Base-by-base conservation (phyloP, 1,140 invertebrate genomes). In the Fopius arisanus region DNA sequence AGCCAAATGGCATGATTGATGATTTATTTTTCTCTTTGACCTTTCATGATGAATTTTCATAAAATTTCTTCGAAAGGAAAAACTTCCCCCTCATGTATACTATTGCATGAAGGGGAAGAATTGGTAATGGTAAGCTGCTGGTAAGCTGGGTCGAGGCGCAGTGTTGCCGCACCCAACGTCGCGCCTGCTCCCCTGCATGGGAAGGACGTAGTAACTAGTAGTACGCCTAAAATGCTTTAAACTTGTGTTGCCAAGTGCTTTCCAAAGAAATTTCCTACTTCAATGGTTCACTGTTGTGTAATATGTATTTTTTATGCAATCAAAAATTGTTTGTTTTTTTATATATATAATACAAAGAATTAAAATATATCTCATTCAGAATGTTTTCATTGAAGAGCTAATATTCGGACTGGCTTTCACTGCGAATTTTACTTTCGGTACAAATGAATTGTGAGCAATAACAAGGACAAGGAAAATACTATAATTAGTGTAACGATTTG, bases 131-230 rank as follows among this genome's bases (percentile, higher is more conserved):
- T n/a, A n/a, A n/a, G n/a, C n/a, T n/a, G n/a, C n/a, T n/a, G n/a
- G n/a, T n/a, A n/a, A 79, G 77, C 69, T 79, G 81, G 81, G 82
- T 82, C 80, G 83, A 79, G 82, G 79, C 82, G 82, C 82, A 84
- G 81, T 51, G 74, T 68, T 84, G 84, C 84, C 84, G 84, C 84
- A 84, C 84, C 84, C 84, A 81, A 77, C 75, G 79, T 71, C 83
- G 83, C 84, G 83, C 83, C 76, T 83, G 83, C 82, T 83, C 79
- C 75, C 67, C 75, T 51, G 70, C 67, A 73, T 74, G 74, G 79
- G 73, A 73, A 71, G 73, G 76, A 80, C 75, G 76, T n/a, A n/a
- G n/a, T n/a, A n/a, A n/a, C n/a, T n/a, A n/a, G n/a, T n/a, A n/a
- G n/a, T 76, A 77, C 43, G 28, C 29, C 67, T 48, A 65, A 67